Conservation (phyloP, 2,888 invertebrate genomes). For the Phalera bucephala region DNA sequence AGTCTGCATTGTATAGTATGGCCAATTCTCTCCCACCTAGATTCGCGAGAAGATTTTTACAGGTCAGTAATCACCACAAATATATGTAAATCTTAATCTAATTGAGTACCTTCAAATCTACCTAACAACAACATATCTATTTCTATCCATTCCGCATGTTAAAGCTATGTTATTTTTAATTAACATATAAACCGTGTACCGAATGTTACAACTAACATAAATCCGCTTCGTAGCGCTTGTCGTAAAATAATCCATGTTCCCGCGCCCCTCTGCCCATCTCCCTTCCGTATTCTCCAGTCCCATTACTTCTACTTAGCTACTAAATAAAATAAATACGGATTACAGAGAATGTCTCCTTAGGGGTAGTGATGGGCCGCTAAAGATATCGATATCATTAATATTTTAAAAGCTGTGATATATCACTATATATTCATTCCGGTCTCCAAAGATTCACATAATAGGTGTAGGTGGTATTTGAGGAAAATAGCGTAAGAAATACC, state of each 20-base stretch:
- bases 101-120: too few species aligned
- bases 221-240: constrained; percentile 32
- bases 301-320: constrained; percentile 57
- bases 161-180: constrained; percentile 20
- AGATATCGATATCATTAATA: constrained; percentile 16
- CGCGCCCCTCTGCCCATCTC: constrained; percentile 7
- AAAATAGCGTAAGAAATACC: too few species aligned
- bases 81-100: too few species aligned
- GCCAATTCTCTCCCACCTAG: too few species aligned
- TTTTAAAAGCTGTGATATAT: too few species aligned
- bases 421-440: too few species aligned
- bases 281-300: constrained; percentile 30
- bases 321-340: constrained; percentile 63
- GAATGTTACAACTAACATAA: constrained; percentile 28
- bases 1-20: too few species aligned
- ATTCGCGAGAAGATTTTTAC: too few species aligned
- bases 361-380: constrained; percentile 19
- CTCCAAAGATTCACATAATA: too few species aligned
- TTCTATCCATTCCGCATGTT: constrained; percentile 1
- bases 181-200: constrained; percentile 19
- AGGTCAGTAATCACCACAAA: too few species aligned
- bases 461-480: too few species aligned
- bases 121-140: too few species aligned
- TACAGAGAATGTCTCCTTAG: constrained; percentile 49
- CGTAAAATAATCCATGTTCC: constrained; percentile 40